A percentile compares a stretch with the other conserved stretches of the same genome.
These are phyloP conservation scores for Brachionus koreanus DNA, from an alignment of 1,140 invertebrate genomes.

Conservation along the genomic window DNA sequence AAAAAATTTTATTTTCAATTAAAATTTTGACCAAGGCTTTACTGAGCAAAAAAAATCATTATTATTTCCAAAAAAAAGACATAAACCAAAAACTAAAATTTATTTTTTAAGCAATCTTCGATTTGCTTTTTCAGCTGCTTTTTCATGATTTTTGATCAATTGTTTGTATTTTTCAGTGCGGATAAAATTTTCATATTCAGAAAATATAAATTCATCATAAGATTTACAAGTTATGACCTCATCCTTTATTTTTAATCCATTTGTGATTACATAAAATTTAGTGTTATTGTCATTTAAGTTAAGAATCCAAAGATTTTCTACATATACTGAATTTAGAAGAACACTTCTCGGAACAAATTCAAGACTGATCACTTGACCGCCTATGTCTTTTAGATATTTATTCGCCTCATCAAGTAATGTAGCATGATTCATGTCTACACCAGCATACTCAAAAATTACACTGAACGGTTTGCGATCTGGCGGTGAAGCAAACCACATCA, in stretches of 20 bases:
- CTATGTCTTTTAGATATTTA: constrained; percentile 12
- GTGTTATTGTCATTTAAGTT: constrained; percentile 19
- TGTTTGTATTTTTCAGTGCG: constrained; percentile 41
- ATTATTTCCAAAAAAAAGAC: neutral
- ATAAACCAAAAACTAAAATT: constrained; percentile 16
- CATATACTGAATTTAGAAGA: constrained; percentile 31
- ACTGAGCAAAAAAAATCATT: neutral
- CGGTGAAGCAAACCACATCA: constrained; percentile 39
- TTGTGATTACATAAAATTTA: constrained; percentile 23
- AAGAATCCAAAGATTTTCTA: constrained; percentile 40
- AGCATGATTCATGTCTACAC: constrained; percentile 28
- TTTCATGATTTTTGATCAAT: constrained; percentile 41
- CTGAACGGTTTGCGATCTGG: constrained; percentile 20
- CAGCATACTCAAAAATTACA: constrained; percentile 39
- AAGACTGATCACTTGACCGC: constrained; percentile 9
- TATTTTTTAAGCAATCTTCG: constrained; percentile 30
- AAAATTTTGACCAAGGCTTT: constrained; percentile 4
- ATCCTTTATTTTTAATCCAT: constrained; percentile 38
- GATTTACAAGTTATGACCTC: constrained; percentile 2
- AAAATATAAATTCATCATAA: constrained; percentile 43
- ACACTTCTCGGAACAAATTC: constrained; percentile 41
- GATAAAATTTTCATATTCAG: constrained; percentile 36
- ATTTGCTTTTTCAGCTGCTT: neutral
- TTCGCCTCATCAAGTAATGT: constrained; percentile 18
- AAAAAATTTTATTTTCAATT: neutral